A percentile compares a stretch with the other conserved stretches of the same genome.
Evolutionary conservation across 2,113 vertebrate genomes (phyloP).

Genomic region (Osmerus eperlanus): DNA sequence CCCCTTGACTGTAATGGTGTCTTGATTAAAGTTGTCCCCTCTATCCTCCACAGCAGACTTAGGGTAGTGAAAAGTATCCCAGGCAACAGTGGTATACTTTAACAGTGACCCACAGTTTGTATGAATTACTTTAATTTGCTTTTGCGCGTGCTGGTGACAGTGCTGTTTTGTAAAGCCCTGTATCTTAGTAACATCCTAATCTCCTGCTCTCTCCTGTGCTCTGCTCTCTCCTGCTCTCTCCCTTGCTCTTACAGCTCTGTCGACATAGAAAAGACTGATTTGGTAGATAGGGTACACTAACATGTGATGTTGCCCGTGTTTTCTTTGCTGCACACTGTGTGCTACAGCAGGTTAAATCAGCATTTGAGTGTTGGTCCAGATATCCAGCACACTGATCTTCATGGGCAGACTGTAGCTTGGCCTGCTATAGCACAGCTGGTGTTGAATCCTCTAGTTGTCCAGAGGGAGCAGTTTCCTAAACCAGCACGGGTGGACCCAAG

Average conservation of each 20-base stretch:
- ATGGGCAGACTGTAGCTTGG: neutral
- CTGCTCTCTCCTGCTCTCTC: neutral
- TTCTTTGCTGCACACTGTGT: neutral
- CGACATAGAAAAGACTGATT: neutral
- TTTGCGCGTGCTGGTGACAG: conserved; percentile 17
- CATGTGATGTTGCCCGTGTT: neutral
- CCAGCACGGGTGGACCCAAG: conserved; percentile 21
- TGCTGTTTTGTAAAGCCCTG: conserved; percentile 23
- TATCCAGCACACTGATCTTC: neutral
- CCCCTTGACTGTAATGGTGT: conserved; percentile 32
- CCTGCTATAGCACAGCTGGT: conserved; percentile 16
- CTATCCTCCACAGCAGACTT: neutral
- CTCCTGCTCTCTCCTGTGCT: neutral
- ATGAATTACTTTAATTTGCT: conserved; percentile 36
- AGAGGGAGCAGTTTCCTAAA: conserved; percentile 27
- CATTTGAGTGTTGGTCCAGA: neutral
- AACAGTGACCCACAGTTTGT: conserved; percentile 3
- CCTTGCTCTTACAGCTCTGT: neutral
- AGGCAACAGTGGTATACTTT: conserved; percentile 17
- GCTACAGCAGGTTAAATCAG: conserved; percentile 12
- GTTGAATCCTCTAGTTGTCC: neutral
- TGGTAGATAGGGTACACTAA: neutral
- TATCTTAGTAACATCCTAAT: conserved; percentile 33
- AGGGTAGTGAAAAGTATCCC: conserved; percentile 42
- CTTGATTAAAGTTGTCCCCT: conserved; percentile 57